Percentiles rank a stretch among this genome's conserved stretches.
phyloP scores from a whole-genome alignment of 2,888 invertebrate species.

The Rhimphoctona megacephalus region DNA sequence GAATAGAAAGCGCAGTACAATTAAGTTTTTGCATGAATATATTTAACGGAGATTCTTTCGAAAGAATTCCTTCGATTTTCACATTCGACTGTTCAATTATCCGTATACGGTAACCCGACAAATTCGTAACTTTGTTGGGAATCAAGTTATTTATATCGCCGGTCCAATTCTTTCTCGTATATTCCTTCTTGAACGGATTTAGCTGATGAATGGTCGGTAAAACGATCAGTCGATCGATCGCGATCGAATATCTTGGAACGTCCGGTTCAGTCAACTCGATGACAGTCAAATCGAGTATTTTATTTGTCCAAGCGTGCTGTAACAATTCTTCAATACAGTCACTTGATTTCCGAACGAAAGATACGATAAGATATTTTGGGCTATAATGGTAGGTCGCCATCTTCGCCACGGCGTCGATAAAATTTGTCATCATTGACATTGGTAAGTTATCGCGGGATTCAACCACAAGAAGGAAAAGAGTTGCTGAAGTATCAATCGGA shows the following conservation, averaged over 20 bases:
- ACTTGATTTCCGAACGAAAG: too few relatives aligned
- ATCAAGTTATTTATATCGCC: slow-evolving; percentile 32
- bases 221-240: background rate
- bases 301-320: too few relatives aligned
- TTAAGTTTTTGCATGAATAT: slow-evolving; percentile 40
- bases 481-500: too few relatives aligned
- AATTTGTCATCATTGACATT: background rate
- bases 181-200: too few relatives aligned
- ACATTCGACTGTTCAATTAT: too few relatives aligned
- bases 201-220: slow-evolving; percentile 61
- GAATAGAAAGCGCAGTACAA: too few relatives aligned
- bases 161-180: slow-evolving; percentile 11
- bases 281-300: slow-evolving; percentile 61
- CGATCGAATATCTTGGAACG: background rate
- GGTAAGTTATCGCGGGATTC: background rate
- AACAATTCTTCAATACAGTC: too few relatives aligned
- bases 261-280: slow-evolving; percentile 54
- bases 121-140: slow-evolving; percentile 69
- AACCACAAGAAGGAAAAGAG: too few relatives aligned
- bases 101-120: slow-evolving; percentile 65
- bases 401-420: slow-evolving; percentile 34
- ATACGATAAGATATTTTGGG: too few relatives aligned
- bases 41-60: too few relatives aligned
- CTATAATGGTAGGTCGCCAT: too few relatives aligned
- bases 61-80: too few relatives aligned